A percentile compares a stretch with the other conserved stretches of the same genome.
Conservation (phyloP, 1,140 invertebrate genomes). For the Cyclina sinensis region DNA sequence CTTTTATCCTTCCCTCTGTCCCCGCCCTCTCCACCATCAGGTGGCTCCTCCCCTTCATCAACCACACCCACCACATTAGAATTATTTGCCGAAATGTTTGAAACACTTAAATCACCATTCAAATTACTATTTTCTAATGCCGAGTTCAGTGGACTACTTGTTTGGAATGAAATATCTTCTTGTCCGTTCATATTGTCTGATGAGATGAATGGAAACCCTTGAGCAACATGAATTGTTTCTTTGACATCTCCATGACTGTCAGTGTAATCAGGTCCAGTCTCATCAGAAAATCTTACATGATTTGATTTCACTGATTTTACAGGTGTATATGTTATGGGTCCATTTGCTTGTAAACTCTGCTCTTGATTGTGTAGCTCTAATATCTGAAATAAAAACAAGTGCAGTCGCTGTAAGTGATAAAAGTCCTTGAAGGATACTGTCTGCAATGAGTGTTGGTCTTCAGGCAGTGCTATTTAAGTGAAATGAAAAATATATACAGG, state of each 20-base stretch:
- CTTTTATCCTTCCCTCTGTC: conserved; percentile 19
- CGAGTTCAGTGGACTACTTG: neutral
- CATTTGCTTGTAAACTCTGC: neutral
- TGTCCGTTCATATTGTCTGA: conserved; percentile 14
- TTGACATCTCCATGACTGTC: neutral
- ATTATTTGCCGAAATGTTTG: conserved; percentile 14
- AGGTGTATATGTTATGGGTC: neutral
- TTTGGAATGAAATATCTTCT: neutral
- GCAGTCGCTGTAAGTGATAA: too few relatives aligned
- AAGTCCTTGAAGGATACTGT: too few relatives aligned
- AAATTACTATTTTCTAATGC: neutral
- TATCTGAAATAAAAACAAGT: too few relatives aligned
- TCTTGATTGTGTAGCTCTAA: neutral
- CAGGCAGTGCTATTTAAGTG: too few relatives aligned
- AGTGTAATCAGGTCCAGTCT: neutral
- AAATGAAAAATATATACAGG: too few relatives aligned
- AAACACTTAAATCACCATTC: neutral
- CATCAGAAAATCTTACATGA: conserved; percentile 42
- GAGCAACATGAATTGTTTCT: conserved; percentile 38
- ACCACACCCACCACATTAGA: conserved; percentile 21
- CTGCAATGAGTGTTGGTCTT: too few relatives aligned
- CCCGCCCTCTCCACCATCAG: neutral
- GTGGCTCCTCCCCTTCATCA: conserved; percentile 48
- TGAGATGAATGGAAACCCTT: conserved; percentile 51
- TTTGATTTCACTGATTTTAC: conserved; percentile 15